Base-by-base conservation (phyloP, 2,888 invertebrate species). In the Argyresthia goedartella region DNA sequence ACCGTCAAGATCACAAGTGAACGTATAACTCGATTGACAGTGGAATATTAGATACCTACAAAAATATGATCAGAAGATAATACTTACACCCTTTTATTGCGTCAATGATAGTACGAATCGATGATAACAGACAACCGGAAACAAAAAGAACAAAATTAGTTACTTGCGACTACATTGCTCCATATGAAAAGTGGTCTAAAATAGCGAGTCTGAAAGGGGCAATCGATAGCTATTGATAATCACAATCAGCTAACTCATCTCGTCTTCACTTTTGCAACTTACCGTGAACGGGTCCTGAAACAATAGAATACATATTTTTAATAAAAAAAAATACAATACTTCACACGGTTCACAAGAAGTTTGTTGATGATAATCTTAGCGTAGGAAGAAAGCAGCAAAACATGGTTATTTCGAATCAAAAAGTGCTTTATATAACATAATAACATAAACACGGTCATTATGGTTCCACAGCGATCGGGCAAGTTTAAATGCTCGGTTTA, bases 211-310 rank as follows among this genome's bases (percentile, higher is more conserved):
- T n/a, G n/a, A n/a, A n/a, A n/a, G n/a, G n/a, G n/a, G 25, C 25
- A 25, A 4, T 25, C 25, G 25, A 25, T 25, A 25, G 25, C 25
- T 25, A 25, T 25, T 25, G n/a, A n/a, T n/a, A n/a, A n/a, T 25
- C 6, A 4, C 6, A 25, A 25, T 25, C 6, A 25, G 25, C 25
- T 25, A 25, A 6, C 25, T 6, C 25, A 4, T 25, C 25, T 25
- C 25, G 25, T 25, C 25, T 25, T 25, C 25, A 25, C 25, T 25
- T 6, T 25, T 25, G 3, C 25, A 6, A 25, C 89, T 85, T 76
- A 89, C 89, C 89, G 89, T 88, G 64, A 89, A 89, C 41, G 89
- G 89, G 71, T 90, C 89, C 89, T 90, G 89, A 67, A 90, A 90
- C 88, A 89, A 89, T 76, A 62, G 57, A 76, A 76, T 76, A 66